Evolutionary conservation across 2,797 vertebrate genomes (phyloP), one percentile per base, ranked within the genome.

Genomic region (Platyrinchus mystaceus): DNA sequence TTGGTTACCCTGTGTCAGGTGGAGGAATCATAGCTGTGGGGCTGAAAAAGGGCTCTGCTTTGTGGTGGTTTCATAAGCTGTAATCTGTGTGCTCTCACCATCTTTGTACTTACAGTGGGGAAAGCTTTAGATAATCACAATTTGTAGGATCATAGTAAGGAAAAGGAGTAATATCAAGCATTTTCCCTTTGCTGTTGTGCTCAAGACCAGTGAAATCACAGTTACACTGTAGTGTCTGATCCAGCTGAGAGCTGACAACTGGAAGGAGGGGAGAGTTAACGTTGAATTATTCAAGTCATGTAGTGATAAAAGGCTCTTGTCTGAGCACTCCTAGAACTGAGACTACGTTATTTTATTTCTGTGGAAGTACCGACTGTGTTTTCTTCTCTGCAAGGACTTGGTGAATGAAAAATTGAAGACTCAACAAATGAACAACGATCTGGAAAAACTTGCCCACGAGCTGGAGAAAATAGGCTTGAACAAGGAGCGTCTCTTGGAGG

Each of bases 381-480:
- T 93, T 75, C 92, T 78, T 95, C 93, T 84, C 44, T 92, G 80
- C 88, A 94, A 99, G 99, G 99, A 99, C 96, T 98, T 99, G 92
- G 99, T 99, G 75, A 99, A 98, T 96, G 99, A 99, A 97, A 99
- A 99, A 91, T 86, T 99, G 93, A 98, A 98, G 96, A 99, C 98
- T 41, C 99, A 99, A 89, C 99, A 99, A 98, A 99, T 98, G 97
- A 99, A 99, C 97, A 99, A 99, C 56, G 99, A 99, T 84, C 98
- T 99, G 20, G 99, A 99, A 95, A 99, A 99, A 95, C 98, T 99
- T 95, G 99, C 99, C 49, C 98, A 99, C 2, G 99, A 99, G 94
- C 97, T 99, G 97, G 99, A 99, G 97, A 99, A 99, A 95, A 99
- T 99, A 44, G 99, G 99, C 14, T 97, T 99, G 79, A 99, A 99